Percentiles rank a stretch among this genome's conserved stretches.
These are phyloP conservation scores for Gymnarchus niloticus DNA, from an alignment of 2,113 vertebrate genomes.

Conservation along the genomic window DNA sequence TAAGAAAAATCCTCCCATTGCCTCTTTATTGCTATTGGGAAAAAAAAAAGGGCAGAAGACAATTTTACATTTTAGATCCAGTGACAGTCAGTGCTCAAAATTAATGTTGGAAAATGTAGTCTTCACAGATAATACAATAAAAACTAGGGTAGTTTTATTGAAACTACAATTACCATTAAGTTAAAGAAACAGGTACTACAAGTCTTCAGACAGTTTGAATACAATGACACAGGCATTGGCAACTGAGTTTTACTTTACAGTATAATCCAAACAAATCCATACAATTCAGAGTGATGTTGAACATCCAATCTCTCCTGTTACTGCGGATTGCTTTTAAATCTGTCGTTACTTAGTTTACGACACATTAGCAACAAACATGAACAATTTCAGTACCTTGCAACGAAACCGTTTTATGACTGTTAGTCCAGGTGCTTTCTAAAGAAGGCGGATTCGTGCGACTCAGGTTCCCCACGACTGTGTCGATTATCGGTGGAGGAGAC, in stretches of 20 bases:
- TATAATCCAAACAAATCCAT: neutral
- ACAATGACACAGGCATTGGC: too few relatives aligned
- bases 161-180: too few relatives aligned
- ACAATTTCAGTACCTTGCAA: neutral
- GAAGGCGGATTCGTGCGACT: neutral
- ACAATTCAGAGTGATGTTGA: neutral
- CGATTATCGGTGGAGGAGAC: neutral
- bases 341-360: neutral
- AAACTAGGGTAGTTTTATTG: too few relatives aligned
- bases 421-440: neutral
- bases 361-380: neutral
- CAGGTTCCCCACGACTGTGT: neutral
- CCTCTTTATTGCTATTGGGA: conserved; percentile 61
- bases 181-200: too few relatives aligned
- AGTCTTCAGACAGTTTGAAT: too few relatives aligned
- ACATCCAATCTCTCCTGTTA: neutral
- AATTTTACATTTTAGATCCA: too few relatives aligned
- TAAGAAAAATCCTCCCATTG: conserved; percentile 72
- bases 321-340: neutral
- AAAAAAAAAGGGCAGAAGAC: neutral
- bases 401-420: neutral
- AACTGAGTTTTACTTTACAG: neutral
- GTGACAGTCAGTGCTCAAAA: too few relatives aligned
- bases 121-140: too few relatives aligned
- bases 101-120: too few relatives aligned